These are phyloP conservation scores for Eupithecia exiguata DNA, from an alignment of 2,888 invertebrate species.

Conservation along the genomic window DNA sequence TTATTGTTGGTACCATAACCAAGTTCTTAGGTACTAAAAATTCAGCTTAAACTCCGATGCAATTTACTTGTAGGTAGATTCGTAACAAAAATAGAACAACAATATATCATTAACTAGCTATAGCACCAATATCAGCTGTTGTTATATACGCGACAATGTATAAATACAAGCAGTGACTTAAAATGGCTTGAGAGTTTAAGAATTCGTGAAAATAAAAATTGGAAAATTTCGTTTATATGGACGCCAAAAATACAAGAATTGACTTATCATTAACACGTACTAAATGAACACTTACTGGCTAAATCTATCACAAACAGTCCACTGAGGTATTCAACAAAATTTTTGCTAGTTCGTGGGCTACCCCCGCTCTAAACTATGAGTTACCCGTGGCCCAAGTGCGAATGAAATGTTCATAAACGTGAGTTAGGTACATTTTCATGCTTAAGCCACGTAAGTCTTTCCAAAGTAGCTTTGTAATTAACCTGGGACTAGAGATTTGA, in stretches of 20 bases:
- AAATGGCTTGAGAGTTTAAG: slow-evolving; percentile 47
- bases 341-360: slow-evolving; percentile 56
- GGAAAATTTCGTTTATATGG: slow-evolving; percentile 55
- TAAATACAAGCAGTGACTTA: slow-evolving; percentile 57
- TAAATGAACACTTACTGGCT: slow-evolving; percentile 83
- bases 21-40: slow-evolving; percentile 16
- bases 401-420: not conserved
- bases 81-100: slow-evolving; percentile 30
- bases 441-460: slow-evolving; percentile 55
- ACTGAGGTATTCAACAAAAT: slow-evolving; percentile 80
- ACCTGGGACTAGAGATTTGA: slow-evolving; percentile 80
- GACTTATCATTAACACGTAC: slow-evolving; percentile 71
- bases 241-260: slow-evolving; percentile 78
- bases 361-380: slow-evolving; percentile 60
- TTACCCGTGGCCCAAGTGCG: slow-evolving; percentile 44
- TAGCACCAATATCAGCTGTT: slow-evolving; percentile 82
- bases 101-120: slow-evolving; percentile 53
- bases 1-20: slow-evolving; percentile 31
- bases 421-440: not conserved
- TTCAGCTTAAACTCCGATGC: slow-evolving; percentile 16
- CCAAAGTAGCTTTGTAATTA: slow-evolving; percentile 65
- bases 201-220: slow-evolving; percentile 36
- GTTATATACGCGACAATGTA: slow-evolving; percentile 62
- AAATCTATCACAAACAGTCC: slow-evolving; percentile 82
- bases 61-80: slow-evolving; percentile 20